These are phyloP conservation scores for Pteronotus mesoamericanus DNA, from an alignment of 2,797 vertebrate genomes.

Conservation along the genomic window DNA sequence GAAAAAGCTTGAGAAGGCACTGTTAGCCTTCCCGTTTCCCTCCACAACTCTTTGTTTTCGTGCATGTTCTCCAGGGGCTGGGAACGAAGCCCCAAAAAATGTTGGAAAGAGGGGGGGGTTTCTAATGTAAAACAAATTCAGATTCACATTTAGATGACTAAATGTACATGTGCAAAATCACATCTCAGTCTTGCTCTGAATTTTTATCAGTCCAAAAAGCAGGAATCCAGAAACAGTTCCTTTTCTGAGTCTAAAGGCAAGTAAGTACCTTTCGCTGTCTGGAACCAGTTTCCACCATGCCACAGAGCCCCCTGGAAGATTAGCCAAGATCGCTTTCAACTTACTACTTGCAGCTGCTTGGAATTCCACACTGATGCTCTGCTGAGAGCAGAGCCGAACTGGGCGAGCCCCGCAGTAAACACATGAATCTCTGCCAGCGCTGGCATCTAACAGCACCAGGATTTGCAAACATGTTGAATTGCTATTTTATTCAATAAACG, in stretches of 20 bases:
- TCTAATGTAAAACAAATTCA: neutral
- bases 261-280: slow-evolving; percentile 61
- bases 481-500: slow-evolving; percentile 75
- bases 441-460: slow-evolving; percentile 67
- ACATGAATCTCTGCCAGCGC: slow-evolving; percentile 72
- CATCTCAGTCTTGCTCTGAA: neutral
- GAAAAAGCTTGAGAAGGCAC: neutral
- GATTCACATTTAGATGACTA: neutral
- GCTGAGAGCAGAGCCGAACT: slow-evolving; percentile 57
- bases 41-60: neutral
- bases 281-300: slow-evolving; percentile 43
- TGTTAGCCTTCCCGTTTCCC: neutral
- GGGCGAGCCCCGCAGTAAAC: slow-evolving; percentile 65
- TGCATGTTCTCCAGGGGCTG: neutral
- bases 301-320: slow-evolving; percentile 58
- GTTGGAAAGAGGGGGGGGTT: neutral
- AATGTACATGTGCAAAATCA: neutral
- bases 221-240: slow-evolving; percentile 35
- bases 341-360: slow-evolving; percentile 75
- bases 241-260: slow-evolving; percentile 27
- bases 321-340: slow-evolving; percentile 65
- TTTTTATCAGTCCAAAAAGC: slow-evolving; percentile 8
- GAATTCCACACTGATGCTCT: slow-evolving; percentile 64
- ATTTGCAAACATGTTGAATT: slow-evolving; percentile 78
- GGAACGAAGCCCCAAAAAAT: neutral